Conservation (phyloP, 2,797 vertebrate genomes). For the Argentina silus region DNA sequence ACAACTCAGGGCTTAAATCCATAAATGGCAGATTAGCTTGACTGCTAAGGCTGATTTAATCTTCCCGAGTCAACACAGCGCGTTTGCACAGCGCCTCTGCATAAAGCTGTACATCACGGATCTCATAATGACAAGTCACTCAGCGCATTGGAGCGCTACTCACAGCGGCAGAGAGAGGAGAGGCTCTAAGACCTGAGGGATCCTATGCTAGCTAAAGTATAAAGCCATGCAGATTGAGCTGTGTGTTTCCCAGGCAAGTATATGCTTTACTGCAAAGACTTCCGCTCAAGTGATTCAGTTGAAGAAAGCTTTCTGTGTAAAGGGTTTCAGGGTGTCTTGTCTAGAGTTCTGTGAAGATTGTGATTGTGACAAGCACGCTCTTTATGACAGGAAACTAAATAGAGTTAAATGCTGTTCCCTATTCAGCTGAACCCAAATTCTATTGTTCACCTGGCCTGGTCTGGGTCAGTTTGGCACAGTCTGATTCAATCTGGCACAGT, state of each 20-base stretch:
- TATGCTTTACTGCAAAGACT: too few relatives aligned
- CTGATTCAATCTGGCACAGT: conserved; percentile 26
- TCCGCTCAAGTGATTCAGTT: too few relatives aligned
- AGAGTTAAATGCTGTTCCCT: neutral
- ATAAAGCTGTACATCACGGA: conserved; percentile 58
- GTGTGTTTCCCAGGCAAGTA: too few relatives aligned
- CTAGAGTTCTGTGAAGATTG: neutral
- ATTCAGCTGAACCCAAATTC: neutral
- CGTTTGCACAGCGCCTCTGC: conserved; percentile 15
- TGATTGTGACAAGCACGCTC: neutral
- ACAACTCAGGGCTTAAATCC: neutral
- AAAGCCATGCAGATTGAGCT: too few relatives aligned
- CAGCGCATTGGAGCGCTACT: conserved; percentile 34
- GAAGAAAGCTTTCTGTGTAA: neutral
- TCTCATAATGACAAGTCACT: conserved; percentile 58
- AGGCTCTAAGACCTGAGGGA: conserved; percentile 18
- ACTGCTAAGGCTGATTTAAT: neutral
- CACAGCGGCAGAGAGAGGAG: conserved; percentile 15
- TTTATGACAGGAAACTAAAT: neutral
- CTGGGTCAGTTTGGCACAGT: neutral
- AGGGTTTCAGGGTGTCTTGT: neutral
- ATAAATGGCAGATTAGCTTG: neutral
- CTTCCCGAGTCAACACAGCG: neutral
- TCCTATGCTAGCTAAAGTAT: too few relatives aligned
- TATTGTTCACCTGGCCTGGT: too few relatives aligned